phyloP scores from a whole-genome alignment of 1,140 invertebrate genomes.

The Ips typographus region DNA sequence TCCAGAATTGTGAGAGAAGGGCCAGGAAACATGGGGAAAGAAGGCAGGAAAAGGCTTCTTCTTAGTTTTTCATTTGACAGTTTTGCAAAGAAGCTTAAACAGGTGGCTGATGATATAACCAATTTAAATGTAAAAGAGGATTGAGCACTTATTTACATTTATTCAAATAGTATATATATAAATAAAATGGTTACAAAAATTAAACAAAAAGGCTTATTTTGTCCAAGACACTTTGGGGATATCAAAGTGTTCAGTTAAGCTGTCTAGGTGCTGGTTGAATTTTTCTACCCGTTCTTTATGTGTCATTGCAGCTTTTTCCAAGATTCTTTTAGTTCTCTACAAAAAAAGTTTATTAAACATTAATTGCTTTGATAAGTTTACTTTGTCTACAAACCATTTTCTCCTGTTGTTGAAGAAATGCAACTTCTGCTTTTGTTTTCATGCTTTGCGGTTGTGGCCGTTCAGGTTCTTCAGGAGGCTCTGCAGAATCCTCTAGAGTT shows the following conservation, averaged over 20 bases:
- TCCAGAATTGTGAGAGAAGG: slow-evolving; percentile 59
- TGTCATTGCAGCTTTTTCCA: slow-evolving; percentile 90
- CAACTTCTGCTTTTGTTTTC: slow-evolving; percentile 84
- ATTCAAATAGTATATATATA: slow-evolving; percentile 7
- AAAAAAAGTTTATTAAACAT: slow-evolving; percentile 46
- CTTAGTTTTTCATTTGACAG: slow-evolving; percentile 76
- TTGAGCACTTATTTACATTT: slow-evolving; percentile 26
- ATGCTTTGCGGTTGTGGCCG: slow-evolving; percentile 38
- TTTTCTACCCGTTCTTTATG: slow-evolving; percentile 96
- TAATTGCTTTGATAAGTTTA: background rate
- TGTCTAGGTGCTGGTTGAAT: slow-evolving; percentile 93
- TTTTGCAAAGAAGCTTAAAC: slow-evolving; percentile 30
- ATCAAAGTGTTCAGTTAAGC: slow-evolving; percentile 95
- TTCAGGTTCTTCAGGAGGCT: slow-evolving; percentile 27
- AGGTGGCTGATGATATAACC: slow-evolving; percentile 28
- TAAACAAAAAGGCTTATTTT: slow-evolving; percentile 67
- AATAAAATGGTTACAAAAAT: background rate
- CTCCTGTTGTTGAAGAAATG: slow-evolving; percentile 83
- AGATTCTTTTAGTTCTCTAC: slow-evolving; percentile 83
- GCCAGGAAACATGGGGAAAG: slow-evolving; percentile 64
- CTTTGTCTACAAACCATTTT: slow-evolving; percentile 69
- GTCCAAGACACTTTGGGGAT: slow-evolving; percentile 99
- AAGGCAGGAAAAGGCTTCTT: slow-evolving; percentile 70
- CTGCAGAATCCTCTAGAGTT: slow-evolving; percentile 51
- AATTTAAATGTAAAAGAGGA: slow-evolving; percentile 27